A percentile compares a stretch with the other conserved stretches of the same genome.
These are phyloP conservation scores for Heteropelma amictum DNA, from an alignment of 2,888 invertebrate species.

Conservation along the genomic window DNA sequence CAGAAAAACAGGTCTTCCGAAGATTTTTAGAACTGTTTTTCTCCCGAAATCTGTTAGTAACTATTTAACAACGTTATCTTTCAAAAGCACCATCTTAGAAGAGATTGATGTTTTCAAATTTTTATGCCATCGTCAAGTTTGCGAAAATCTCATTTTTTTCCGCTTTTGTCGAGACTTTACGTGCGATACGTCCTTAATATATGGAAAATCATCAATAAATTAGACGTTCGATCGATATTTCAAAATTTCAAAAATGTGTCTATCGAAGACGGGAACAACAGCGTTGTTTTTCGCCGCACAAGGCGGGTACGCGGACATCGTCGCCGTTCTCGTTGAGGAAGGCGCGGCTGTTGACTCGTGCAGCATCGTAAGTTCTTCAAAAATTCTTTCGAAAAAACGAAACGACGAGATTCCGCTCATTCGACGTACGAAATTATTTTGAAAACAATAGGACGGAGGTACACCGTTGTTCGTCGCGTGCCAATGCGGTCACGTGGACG, in stretches of 20 bases:
- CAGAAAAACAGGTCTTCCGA: too few relatives aligned
- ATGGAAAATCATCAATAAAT: too few relatives aligned
- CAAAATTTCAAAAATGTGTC: too few relatives aligned
- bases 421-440: background rate
- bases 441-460: constrained; percentile 89
- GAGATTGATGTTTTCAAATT: too few relatives aligned
- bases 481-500: constrained; percentile 93
- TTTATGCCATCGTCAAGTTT: too few relatives aligned
- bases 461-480: constrained; percentile 95
- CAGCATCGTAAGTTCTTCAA: constrained; percentile 83
- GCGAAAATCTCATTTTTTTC: too few relatives aligned
- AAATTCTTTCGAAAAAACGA: background rate
- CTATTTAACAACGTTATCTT: too few relatives aligned
- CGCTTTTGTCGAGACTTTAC: too few relatives aligned
- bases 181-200: too few relatives aligned
- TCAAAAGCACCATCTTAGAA: too few relatives aligned
- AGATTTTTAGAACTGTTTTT: too few relatives aligned
- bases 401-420: background rate
- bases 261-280: constrained; percentile 91
- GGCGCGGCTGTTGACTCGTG: constrained; percentile 89
- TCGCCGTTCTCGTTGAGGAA: constrained; percentile 86
- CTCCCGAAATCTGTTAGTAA: too few relatives aligned
- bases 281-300: constrained; percentile 97
- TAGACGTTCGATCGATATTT: background rate
- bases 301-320: constrained; percentile 92